A percentile compares a stretch with the other conserved stretches of the same genome.
Conservation (phyloP, 2,113 vertebrate genomes). For the Melanotaenia duboulayi region DNA sequence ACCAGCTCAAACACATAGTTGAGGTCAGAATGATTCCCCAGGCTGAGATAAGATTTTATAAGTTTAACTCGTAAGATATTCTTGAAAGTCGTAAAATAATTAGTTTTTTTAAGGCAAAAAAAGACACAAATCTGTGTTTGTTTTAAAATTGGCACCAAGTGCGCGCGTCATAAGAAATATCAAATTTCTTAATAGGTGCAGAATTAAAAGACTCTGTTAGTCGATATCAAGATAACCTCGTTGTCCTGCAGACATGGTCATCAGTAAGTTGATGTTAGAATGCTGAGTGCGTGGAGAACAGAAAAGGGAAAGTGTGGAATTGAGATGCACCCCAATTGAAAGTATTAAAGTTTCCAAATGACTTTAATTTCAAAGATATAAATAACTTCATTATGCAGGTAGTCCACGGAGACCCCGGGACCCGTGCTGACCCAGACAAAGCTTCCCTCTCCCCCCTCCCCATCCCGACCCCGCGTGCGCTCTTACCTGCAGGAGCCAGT, state of each 20-base stretch:
- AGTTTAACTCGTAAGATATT: background rate
- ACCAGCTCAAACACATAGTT: background rate
- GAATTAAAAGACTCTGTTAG: background rate
- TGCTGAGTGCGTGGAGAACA: background rate
- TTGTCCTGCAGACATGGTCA: background rate
- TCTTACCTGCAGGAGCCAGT: slow-evolving; percentile 98
- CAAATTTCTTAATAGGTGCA: background rate
- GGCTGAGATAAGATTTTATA: background rate
- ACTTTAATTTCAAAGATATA: too few relatives aligned
- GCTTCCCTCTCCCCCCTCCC: slow-evolving; percentile 2
- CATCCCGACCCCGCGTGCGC: slow-evolving; percentile 12
- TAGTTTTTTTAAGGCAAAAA: too few relatives aligned
- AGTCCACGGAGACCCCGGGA: background rate
- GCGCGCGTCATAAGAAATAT: background rate
- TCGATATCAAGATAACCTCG: background rate
- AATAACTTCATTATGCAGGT: too few relatives aligned
- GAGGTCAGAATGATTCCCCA: too few relatives aligned
- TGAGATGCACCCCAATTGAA: background rate
- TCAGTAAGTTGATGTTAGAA: background rate
- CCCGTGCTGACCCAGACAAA: slow-evolving; percentile 29
- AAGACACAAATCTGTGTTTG: background rate
- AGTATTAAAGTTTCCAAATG: background rate
- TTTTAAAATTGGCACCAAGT: background rate
- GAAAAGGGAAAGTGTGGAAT: background rate
- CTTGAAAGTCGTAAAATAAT: too few relatives aligned